These are phyloP conservation scores for Bugulina stolonifera DNA, from an alignment of 2,888 invertebrate species.

Conservation along the genomic window DNA sequence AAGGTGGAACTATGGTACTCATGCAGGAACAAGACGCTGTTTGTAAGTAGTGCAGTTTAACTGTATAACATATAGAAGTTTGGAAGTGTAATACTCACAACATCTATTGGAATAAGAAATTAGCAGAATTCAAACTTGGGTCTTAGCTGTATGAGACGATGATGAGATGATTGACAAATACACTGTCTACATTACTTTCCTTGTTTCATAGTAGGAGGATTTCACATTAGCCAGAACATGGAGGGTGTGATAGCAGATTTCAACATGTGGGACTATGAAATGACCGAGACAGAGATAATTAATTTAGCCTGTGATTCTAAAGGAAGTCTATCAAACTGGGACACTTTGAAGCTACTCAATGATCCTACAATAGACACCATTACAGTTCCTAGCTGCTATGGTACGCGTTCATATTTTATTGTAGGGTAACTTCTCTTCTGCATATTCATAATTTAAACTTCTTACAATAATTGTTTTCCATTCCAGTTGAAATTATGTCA, in stretches of 20 bases:
- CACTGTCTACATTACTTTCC: not conserved
- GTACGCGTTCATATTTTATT: too few relatives aligned
- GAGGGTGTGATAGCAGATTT: not conserved
- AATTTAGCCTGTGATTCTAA: not conserved
- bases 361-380: not conserved
- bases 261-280: not conserved
- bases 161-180: too few relatives aligned
- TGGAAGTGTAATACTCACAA: too few relatives aligned
- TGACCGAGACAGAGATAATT: not conserved
- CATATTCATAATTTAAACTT: too few relatives aligned
- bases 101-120: too few relatives aligned
- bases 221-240: not conserved
- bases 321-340: not conserved
- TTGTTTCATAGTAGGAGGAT: not conserved
- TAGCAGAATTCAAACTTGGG: too few relatives aligned
- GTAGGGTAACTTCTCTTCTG: too few relatives aligned
- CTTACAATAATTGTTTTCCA: too few relatives aligned
- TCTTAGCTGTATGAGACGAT: too few relatives aligned
- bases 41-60: too few relatives aligned
- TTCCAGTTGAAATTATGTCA: too few relatives aligned
- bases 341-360: not conserved
- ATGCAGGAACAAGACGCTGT: not conserved
- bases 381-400: not conserved
- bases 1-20: not conserved
- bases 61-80: too few relatives aligned